A percentile compares a stretch with the other conserved stretches of the same genome.
phyloP scores from a whole-genome alignment of 1,140 invertebrate genomes.

The Bombus huntii region DNA sequence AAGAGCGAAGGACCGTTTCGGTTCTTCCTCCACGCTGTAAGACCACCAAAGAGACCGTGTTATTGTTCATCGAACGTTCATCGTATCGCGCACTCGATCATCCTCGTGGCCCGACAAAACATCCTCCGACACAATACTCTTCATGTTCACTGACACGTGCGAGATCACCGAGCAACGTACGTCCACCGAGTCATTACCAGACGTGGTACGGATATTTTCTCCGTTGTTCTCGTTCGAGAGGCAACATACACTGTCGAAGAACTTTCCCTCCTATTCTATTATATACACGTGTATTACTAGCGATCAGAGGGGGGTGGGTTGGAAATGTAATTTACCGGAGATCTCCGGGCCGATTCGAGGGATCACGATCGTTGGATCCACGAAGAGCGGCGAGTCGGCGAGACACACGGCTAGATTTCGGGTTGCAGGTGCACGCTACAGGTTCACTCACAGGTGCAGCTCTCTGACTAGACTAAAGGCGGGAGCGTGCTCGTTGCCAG shows the following conservation, averaged over 20 bases:
- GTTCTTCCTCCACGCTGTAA: not conserved
- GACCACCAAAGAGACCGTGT: not conserved
- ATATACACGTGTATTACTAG: not conserved
- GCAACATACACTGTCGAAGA: not conserved
- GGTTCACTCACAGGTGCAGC: slow-evolving; percentile 69
- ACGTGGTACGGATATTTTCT: not conserved
- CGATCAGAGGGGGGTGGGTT: not conserved
- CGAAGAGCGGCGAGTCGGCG: not conserved
- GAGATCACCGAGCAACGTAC: not conserved
- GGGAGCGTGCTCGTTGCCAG: slow-evolving; percentile 61
- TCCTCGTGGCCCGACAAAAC: not conserved
- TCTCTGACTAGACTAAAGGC: slow-evolving; percentile 75
- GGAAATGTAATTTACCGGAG: not conserved
- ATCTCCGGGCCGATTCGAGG: not conserved
- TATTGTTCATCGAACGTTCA: slow-evolving; percentile 23
- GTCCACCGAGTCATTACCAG: not conserved
- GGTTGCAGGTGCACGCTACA: slow-evolving; percentile 52
- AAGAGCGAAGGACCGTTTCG: not conserved
- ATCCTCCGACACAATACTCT: not conserved
- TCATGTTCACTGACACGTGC: slow-evolving; percentile 44
- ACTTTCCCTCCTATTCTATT: not conserved
- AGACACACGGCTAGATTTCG: slow-evolving; percentile 12
- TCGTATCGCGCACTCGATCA: slow-evolving; percentile 24
- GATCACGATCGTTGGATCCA: slow-evolving; percentile 10
- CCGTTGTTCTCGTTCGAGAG: not conserved